Evolutionary conservation across 2,888 invertebrate species (phyloP).

Genomic region (Elegia similella): DNA sequence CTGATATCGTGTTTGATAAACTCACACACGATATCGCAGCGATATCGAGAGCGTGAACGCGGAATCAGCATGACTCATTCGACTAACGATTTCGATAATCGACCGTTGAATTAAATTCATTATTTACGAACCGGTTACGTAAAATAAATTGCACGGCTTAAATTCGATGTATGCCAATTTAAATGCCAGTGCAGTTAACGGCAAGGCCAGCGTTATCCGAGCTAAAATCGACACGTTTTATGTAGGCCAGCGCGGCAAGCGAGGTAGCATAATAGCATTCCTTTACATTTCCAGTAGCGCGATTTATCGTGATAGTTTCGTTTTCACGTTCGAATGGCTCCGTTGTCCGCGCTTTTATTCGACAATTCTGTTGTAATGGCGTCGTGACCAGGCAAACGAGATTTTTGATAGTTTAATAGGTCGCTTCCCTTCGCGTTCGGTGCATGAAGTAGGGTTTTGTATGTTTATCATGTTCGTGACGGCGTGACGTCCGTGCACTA

Average conservation of each 20-base stretch:
- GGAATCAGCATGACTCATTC: slow-evolving; percentile 49
- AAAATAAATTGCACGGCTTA: slow-evolving; percentile 59
- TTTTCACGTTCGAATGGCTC: slow-evolving; percentile 70
- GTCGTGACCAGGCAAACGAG: slow-evolving; percentile 35
- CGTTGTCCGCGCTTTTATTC: slow-evolving; percentile 59
- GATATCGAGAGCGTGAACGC: slow-evolving; percentile 32
- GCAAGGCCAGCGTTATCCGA: slow-evolving; percentile 74
- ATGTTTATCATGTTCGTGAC: slow-evolving; percentile 49
- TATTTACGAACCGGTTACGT: slow-evolving; percentile 62
- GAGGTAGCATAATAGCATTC: slow-evolving; percentile 61
- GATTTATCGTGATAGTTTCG: slow-evolving; percentile 73
- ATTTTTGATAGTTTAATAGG: slow-evolving; percentile 52
- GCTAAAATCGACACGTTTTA: slow-evolving; percentile 72
- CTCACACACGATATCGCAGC: slow-evolving; percentile 23
- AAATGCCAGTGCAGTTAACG: slow-evolving; percentile 64
- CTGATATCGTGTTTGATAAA: background rate
- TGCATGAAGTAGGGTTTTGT: slow-evolving; percentile 35
- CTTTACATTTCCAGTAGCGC: slow-evolving; percentile 65
- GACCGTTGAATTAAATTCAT: slow-evolving; percentile 52
- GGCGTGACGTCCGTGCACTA: slow-evolving; percentile 59
- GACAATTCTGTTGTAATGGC: slow-evolving; percentile 54
- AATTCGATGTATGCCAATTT: slow-evolving; percentile 66
- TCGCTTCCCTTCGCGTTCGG: slow-evolving; percentile 36
- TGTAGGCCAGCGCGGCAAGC: slow-evolving; percentile 63
- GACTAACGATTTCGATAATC: slow-evolving; percentile 47